Percentiles rank a stretch among this genome's conserved stretches.
Conservation (phyloP, 2,113 vertebrate species). For the Ranitomeya variabilis region DNA sequence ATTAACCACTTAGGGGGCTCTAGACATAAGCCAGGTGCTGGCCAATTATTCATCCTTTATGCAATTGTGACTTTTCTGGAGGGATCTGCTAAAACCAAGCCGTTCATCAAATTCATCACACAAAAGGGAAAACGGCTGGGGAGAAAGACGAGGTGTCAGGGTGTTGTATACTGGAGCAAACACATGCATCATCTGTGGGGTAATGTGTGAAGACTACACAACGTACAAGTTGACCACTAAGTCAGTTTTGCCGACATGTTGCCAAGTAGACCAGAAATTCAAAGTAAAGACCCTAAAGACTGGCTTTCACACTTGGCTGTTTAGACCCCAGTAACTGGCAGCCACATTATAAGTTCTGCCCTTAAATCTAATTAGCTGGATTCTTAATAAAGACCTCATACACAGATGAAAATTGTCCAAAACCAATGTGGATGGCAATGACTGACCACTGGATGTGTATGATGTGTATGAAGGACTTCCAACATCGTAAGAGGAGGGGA, state of each 20-base stretch:
- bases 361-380: no score
- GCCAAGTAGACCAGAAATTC: neutral
- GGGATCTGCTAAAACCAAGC: constrained; percentile 8
- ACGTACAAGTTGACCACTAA: neutral
- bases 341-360: neutral
- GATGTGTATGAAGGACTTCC: no score
- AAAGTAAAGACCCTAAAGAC: neutral
- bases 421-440: no score
- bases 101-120: neutral
- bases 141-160: neutral
- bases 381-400: no score
- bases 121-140: neutral
- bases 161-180: neutral
- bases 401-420: no score
- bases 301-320: neutral
- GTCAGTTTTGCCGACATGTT: neutral
- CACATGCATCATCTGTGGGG: constrained; percentile 2
- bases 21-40: constrained; percentile 73
- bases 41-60: constrained; percentile 42
- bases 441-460: no score
- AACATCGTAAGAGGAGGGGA: no score
- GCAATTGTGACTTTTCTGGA: constrained; percentile 17
- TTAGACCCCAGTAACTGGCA: neutral
- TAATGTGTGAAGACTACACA: neutral
- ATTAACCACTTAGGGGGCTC: constrained; percentile 79